Evolutionary conservation across 2,797 vertebrate genomes (phyloP).

Genomic region (Geotrypetes seraphini): DNA sequence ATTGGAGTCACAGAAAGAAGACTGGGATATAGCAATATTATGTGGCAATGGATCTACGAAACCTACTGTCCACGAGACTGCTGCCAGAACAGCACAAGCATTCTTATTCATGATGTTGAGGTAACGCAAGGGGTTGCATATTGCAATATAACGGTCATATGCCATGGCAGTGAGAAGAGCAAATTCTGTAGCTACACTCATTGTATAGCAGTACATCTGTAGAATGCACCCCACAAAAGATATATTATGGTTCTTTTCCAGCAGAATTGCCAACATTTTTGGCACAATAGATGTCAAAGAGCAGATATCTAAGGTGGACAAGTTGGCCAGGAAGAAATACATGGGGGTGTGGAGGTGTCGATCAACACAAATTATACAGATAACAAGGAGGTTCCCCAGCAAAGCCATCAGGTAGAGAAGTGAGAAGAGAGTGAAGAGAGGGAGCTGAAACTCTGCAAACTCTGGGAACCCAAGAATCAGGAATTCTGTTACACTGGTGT

Average conservation of each 20-base stretch:
- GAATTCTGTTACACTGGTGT: background rate
- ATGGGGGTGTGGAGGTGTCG: constrained; percentile 7
- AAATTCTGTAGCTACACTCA: too few species aligned
- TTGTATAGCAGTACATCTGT: too few species aligned
- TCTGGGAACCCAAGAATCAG: constrained; percentile 17
- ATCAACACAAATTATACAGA: constrained; percentile 1
- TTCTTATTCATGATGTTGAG: too few species aligned
- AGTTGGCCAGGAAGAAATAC: constrained; percentile 23
- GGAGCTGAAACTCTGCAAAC: background rate
- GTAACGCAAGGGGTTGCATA: too few species aligned
- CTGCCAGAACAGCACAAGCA: too few species aligned
- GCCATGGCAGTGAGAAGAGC: too few species aligned
- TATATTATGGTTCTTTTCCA: background rate
- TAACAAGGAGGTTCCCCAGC: constrained; percentile 13
- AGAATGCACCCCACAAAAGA: too few species aligned
- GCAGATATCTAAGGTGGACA: constrained; percentile 16
- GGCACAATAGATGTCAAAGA: constrained; percentile 16
- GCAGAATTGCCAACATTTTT: constrained; percentile 11
- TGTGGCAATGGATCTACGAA: too few species aligned
- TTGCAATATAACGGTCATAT: too few species aligned
- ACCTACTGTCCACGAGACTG: too few species aligned
- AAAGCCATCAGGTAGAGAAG: constrained; percentile 4
- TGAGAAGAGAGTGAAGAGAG: constrained; percentile 18
- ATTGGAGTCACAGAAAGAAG: too few species aligned
- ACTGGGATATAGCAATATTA: too few species aligned